A percentile compares a stretch with the other conserved stretches of the same genome.
Evolutionary conservation across 2,113 vertebrate genomes (phyloP).

Genomic region (Anolis carolinensis): DNA sequence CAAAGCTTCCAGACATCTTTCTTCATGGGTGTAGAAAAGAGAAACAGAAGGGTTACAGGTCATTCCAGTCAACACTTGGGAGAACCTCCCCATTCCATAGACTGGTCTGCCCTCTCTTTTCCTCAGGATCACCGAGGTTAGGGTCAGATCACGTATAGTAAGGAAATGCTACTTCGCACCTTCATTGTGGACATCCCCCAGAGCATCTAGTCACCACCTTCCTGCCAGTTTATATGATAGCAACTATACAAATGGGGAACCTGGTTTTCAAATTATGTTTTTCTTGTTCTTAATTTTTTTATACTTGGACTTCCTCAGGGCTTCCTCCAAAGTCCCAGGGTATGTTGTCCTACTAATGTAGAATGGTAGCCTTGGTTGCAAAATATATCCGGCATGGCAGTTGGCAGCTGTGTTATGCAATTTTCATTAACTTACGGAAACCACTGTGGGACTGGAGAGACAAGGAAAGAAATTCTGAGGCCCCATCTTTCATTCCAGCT

Average conservation of each 20-base stretch:
- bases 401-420: conserved; percentile 83
- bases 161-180: neutral
- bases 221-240: conserved; percentile 47
- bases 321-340: conserved; percentile 67
- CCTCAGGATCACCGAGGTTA: neutral
- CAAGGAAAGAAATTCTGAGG: conserved; percentile 31
- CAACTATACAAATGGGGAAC: conserved; percentile 55
- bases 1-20: neutral
- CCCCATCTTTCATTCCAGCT: conserved; percentile 63
- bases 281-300: conserved; percentile 47
- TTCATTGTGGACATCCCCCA: conserved; percentile 2
- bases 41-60: neutral
- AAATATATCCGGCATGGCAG: conserved; percentile 84
- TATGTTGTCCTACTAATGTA: conserved; percentile 71
- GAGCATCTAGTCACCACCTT: neutral
- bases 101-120: fast-evolving
- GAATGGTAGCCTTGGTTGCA: conserved; percentile 75
- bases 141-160: neutral
- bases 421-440: conserved; percentile 85
- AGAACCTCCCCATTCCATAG: neutral
- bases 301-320: conserved; percentile 75
- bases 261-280: conserved; percentile 36
- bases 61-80: neutral
- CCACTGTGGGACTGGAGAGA: conserved; percentile 70
- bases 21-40: neutral